Base-by-base conservation (phyloP, 2,888 invertebrate genomes). In the Drosophila sordidula region DNA sequence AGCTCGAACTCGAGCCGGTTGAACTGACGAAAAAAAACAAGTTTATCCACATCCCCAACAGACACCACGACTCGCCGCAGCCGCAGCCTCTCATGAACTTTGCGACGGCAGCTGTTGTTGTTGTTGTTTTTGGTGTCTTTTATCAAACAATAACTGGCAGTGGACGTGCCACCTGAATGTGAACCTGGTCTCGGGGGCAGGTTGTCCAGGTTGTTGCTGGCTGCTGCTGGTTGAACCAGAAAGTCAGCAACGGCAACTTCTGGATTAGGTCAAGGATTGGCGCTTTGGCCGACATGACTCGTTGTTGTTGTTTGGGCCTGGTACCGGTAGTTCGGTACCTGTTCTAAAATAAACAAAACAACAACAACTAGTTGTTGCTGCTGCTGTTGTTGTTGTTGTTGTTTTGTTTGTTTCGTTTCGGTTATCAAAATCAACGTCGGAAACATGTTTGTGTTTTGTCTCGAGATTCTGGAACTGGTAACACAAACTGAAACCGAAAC, bases 221-320 rank as follows among this genome's bases (percentile, higher is more conserved):
- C 29, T 9, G 29, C 29, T 9, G 29, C 29, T 9, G 70, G 46
- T 50, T 78, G 89, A 83, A 83, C 83, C 83, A 89, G 89, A 84
- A 89, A 84, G 80, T 88, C 83, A 79, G 82, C 70, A 72, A 56
- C 74, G 39, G 69, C 80, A 80, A 79, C 86, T 89, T 85, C 89
- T 89, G 84, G 90, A 91, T 89, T 90, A 89, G 90, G 90, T 90
- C 90, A 90, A 90, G 90, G 90, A 90, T 90, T 90, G 82, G 76
- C 74, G 47, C 68, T 34, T 12, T 34, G 12, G 34, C 34, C 34
- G 32, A 67, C 63, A 52, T 68, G 76, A 70, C 58, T 55, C 50
- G 73, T 70, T 78, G 75, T 83, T 77, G 83, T 76, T 79, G 69
- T 65, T 74, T 76, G 77, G 79, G 68, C 65, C 61, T 55, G 55